These are phyloP conservation scores for Nothobranchius furzeri DNA, from an alignment of 2,113 vertebrate genomes.

Conservation along the genomic window DNA sequence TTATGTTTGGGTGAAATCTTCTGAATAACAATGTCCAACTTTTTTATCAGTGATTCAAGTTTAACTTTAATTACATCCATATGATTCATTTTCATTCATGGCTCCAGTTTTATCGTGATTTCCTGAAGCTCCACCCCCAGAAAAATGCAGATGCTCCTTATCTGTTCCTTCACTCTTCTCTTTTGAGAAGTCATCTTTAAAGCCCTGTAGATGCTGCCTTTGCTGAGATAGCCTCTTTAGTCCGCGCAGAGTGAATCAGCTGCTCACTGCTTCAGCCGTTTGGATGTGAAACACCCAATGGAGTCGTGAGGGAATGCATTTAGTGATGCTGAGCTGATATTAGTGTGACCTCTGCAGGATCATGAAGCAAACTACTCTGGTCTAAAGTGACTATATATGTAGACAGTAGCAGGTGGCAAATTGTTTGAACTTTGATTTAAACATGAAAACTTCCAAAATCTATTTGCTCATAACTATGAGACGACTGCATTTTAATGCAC, in stretches of 20 bases:
- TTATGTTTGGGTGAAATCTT: too few relatives aligned
- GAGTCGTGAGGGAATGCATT: background rate
- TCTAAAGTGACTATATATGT: background rate
- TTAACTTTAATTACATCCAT: too few relatives aligned
- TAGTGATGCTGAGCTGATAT: background rate
- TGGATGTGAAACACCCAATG: background rate
- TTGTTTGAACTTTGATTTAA: background rate
- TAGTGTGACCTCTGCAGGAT: constrained; percentile 9
- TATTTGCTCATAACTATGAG: too few relatives aligned
- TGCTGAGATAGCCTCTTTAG: background rate
- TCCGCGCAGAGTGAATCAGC: background rate
- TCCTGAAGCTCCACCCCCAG: background rate
- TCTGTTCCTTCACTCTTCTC: background rate
- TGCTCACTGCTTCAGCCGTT: background rate
- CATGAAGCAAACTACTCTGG: background rate
- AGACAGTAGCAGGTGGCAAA: background rate
- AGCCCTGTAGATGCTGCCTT: background rate
- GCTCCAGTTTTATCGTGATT: background rate
- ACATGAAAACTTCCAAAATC: background rate
- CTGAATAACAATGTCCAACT: too few relatives aligned
- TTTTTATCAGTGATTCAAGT: too few relatives aligned
- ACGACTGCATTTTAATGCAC: background rate
- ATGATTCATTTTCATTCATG: too few relatives aligned
- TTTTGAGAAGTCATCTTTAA: background rate
- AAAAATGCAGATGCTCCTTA: background rate